Evolutionary conservation across 2,888 invertebrate species (phyloP), one percentile per base, ranked within the genome.

Genomic region (Drosophila pegasa): DNA sequence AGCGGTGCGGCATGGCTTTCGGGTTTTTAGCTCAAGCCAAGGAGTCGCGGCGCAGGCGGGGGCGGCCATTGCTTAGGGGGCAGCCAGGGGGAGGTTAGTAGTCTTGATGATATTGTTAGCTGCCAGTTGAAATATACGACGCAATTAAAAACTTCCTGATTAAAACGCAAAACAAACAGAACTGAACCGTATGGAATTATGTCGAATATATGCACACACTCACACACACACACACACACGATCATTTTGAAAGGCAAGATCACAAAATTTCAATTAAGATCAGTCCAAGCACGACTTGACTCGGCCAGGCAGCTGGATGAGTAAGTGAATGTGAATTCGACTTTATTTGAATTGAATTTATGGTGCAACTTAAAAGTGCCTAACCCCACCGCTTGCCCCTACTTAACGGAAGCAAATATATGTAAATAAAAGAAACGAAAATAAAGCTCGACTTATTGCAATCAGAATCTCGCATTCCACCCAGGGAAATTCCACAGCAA

Each of bases 81-180:
- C 5, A 18, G 48, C 31, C 47, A 33, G 33, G 33, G 3, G 14
- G 47, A 16, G 40, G 37, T 31, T 35, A 56, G 58, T 70, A 60
- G 70, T 54, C 66, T 71, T 75, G 75, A 75, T 80, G 78, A 78
- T 80, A 81, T 71, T 67, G 76, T 73, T 71, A 68, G 78, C 71
- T 78, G 75, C 63, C 81, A 81, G 81, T 84, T 78, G 65, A 75
- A 84, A 81, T 75, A 71, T 76, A 78, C 86, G 80, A 82, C 83
- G 83, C 83, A 83, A 83, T 83, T 83, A 83, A 83, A 86, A 83
- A 86, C 83, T 83, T 83, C 83, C 83, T 83, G 83, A 83, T 83
- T 83, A 83, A 83, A 86, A 74, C 82, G 82, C 79, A 70, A 75
- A 82, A 81, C 79, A 84, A 81, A 83, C 80, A 72, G 60, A 66